Evolutionary conservation across 2,888 invertebrate species (phyloP).

Genomic region (Chaetogeoica ovagalla): DNA sequence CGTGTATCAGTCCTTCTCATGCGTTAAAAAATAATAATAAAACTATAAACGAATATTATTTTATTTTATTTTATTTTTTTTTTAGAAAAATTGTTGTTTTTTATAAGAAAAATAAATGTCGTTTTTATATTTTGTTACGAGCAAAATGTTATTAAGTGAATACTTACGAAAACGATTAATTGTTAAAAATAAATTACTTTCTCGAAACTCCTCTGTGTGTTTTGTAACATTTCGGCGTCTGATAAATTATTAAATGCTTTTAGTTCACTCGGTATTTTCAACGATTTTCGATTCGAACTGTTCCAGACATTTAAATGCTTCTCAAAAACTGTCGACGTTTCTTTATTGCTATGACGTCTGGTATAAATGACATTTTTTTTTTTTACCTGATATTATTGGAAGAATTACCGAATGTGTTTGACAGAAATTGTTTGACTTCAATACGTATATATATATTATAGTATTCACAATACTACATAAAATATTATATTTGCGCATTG

Average conservation of each 20-base stretch:
- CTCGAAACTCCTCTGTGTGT: not conserved
- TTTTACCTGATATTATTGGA: not conserved
- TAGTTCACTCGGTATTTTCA: not conserved
- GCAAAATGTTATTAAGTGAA: no score
- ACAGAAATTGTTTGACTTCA: not conserved
- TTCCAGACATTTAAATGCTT: conserved; percentile 1
- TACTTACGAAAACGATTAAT: no score
- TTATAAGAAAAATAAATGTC: no score
- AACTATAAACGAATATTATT: no score
- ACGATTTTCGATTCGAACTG: not conserved
- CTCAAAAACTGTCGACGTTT: not conserved
- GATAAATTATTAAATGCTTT: conserved; percentile 29
- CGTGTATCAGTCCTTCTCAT: no score
- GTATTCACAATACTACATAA: not conserved
- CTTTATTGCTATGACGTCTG: not conserved
- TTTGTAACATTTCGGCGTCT: not conserved
- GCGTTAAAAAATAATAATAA: no score
- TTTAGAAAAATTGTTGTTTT: no score
- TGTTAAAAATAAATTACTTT: not conserved
- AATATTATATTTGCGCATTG: no score
- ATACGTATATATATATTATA: not conserved
- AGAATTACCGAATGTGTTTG: not conserved
- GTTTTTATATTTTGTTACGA: not conserved
- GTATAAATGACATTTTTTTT: no score
- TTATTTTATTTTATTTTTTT: no score